Evolutionary conservation across 2,797 vertebrate genomes (phyloP), one percentile per base, ranked within the genome.

Genomic region (Intellagama lesueurii): DNA sequence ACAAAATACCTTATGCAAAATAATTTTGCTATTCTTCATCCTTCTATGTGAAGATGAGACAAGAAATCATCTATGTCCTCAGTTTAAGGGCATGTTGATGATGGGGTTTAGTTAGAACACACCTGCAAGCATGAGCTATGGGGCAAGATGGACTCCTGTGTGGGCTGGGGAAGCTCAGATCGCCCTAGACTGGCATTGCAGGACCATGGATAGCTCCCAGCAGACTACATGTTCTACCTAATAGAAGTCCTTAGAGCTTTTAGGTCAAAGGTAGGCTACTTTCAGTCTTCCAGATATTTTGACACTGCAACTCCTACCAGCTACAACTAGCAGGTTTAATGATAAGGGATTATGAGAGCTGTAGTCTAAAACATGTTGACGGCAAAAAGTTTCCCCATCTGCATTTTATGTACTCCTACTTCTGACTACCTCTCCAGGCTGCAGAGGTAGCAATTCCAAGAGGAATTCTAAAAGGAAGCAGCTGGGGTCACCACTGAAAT

Each of bases 141-240:
- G 32, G 47, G 30, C 40, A 64, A 64, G 19, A 64, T 64, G 60
- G 16, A 64, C 19, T 64, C 60, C 19, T 22, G 5, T 64, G 17
- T 17, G 60, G 9, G 68, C 19, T 26, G 17, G 32, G 30, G 49
- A 3, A 79, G 3, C n/a, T 69, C 52, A 69, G 85, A 75, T 66
- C 68, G 6, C 44, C 19, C 17, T 40, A 79, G 30, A 66, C 12
- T 49, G 44, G 40, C 49, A 14, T 87, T 79, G 64, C 40, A 86
- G 85, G 11, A 86, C 75, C 60, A 66, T 68, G 85, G 76, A 87
- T n/a, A 87, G 64, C 44, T 79, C 76, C 60, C 19, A 8, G 26
- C 32, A 64, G 52, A 85, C 56, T 24, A 44, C 72, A 8, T 1
- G 17, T 60, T 30, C 52, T 17, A 16, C 4, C 30, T 19, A 16